Evolutionary conservation across 2,113 vertebrate species (phyloP), one percentile per base, ranked within the genome.

Genomic region (Ageneiosus marmoratus): DNA sequence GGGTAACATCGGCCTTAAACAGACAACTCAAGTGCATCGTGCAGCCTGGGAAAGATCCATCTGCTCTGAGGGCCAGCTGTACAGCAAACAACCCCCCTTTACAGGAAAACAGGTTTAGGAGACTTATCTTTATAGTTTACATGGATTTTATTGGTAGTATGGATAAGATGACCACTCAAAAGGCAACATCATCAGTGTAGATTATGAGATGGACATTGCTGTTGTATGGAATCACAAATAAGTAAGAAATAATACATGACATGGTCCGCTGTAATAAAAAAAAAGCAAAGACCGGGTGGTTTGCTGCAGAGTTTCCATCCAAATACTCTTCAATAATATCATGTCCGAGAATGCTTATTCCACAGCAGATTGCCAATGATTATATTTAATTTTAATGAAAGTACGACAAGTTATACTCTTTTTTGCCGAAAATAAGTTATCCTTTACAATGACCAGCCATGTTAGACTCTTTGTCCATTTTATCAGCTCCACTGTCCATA

Each of bases 21-120:
- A 51, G 58, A 53, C 16, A 12, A 63, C 18, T 29, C n/a, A 34
- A 50, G 67, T 11, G 50, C 46, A 29, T 75, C 60, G 72, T 56
- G n/a, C 12, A 32, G 50, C 24, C 67, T 74, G 65, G 50, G 60
- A 80, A 85, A 29, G 5, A 60, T 69, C 60, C 83, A 70, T 82
- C 83, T 79, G 86, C 58, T 82, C 37, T 73, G 50, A 53, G 27
- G n/a, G 58, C 27, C 53, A 79, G 81, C 46, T 58, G 48, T 41
- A 56, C 27, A 48, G 48, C 48, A 70, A 32, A 82, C 32, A 29
- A 27, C 41, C 67, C 41, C 53, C 24, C 65, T 16, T 50, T 37
- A 72, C 32, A 44, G 58, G 27, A 41, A 67, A 9, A 73, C 55
- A 58, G 11, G 13, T 48, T 53, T 10, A 41, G 48, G 22, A 27